Percentiles rank a stretch among this genome's conserved stretches.
Conservation (phyloP, 2,113 vertebrate species). For the Callipepla californica region DNA sequence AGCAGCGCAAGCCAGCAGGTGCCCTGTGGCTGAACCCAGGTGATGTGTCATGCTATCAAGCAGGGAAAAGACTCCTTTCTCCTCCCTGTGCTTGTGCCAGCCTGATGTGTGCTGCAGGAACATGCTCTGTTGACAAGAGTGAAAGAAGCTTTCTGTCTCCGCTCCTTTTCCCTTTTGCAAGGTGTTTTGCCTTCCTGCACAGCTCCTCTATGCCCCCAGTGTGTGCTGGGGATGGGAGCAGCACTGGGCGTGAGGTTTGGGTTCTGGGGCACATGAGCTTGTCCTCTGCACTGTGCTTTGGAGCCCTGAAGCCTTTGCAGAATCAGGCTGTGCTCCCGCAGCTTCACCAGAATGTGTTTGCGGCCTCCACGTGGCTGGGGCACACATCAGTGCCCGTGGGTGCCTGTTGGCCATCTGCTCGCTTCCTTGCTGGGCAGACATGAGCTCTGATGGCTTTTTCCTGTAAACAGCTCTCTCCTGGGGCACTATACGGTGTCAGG, state of each 20-base stretch:
- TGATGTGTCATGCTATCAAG: accelerated
- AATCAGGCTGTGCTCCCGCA: accelerated
- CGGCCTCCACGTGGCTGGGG: neutral
- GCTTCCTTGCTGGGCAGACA: neutral
- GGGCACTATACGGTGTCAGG: neutral
- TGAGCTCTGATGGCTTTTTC: neutral
- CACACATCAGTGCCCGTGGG: neutral
- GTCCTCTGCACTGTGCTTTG: too few relatives aligned
- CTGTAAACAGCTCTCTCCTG: neutral
- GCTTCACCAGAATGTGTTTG: neutral
- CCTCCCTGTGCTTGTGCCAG: neutral
- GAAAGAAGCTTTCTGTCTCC: neutral
- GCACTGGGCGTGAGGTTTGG: neutral
- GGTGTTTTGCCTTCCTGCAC: neutral
- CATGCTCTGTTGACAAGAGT: neutral
- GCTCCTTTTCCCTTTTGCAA: neutral
- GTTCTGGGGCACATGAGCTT: neutral
- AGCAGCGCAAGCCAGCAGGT: neutral
- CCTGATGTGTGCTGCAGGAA: accelerated
- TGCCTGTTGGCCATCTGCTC: neutral
- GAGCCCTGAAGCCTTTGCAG: neutral
- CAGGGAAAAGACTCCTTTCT: neutral
- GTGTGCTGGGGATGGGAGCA: neutral
- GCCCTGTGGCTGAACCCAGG: neutral
- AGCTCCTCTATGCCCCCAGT: accelerated